Base-by-base conservation (phyloP, 2,113 vertebrate species). In the Dermatemys mawii region DNA sequence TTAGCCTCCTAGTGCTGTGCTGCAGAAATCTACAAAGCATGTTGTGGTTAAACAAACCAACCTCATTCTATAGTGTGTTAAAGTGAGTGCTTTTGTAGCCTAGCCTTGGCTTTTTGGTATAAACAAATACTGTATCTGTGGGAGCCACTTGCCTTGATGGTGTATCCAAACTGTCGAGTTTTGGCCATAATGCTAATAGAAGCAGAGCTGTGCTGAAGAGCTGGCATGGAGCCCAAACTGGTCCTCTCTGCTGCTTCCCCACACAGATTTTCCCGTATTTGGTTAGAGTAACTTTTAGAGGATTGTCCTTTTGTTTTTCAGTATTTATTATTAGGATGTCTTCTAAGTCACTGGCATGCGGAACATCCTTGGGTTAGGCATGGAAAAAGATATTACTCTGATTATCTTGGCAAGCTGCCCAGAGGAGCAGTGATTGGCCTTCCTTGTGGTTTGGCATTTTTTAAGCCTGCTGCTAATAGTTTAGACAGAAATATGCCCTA, bases 211-310 rank as follows among this genome's bases (percentile, higher is more conserved):
- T 90, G 53, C 86, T 93, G 89, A 84, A 44, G 70, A 24, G 67
- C 90, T 96, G 97, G 96, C 53, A 1, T 4, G 17, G 41, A 81
- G 92, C 94, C 95, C 57, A 60, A 83, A 48, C 12, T 51, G 88
- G 63, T 11, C 54, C 22, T 10, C 53, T 38, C 50, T 83, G 67
- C 93, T 89, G 44, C 90, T 95, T 38, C 63, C 86, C 90, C 46
- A 5, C 2, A 12, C 16, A 67, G 32, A 16, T 70, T 95, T 96
- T 90, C 60, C 60, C 60, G 49, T 55, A 49, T 60, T 88, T 96
- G 60, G 70, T 93, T 38, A 53, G 87, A 81, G 67, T 84, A 53
- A 87, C 41, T 84, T 93, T 90, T 2, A 81, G 22, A 60, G 75
- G 76, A 60, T 55, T 90, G 57, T 85, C 50, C 54, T 92, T 78